A percentile compares a stretch with the other conserved stretches of the same genome.
Conservation (phyloP, 2,888 invertebrate genomes). For the Stenodema calcarata region DNA sequence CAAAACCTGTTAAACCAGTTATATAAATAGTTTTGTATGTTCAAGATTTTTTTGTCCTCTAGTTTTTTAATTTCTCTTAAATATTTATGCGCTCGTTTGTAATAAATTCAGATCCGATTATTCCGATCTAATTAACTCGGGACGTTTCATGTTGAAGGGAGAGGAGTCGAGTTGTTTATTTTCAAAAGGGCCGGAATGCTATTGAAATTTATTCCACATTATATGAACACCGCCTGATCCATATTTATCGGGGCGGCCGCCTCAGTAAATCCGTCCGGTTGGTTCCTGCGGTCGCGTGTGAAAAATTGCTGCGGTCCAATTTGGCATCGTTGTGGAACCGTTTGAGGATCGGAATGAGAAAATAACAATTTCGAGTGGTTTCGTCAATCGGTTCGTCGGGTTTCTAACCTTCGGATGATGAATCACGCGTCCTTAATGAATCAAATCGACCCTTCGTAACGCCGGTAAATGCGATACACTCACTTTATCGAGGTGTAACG, state of each 20-base stretch:
- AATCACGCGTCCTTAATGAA: too few relatives aligned
- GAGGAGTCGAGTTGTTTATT: conserved; percentile 23
- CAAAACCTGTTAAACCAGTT: background rate
- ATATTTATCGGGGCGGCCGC: conserved; percentile 26
- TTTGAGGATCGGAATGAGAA: too few relatives aligned
- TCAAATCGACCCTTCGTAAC: too few relatives aligned
- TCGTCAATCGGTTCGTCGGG: too few relatives aligned
- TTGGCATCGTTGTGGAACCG: background rate
- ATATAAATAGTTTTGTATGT: background rate
- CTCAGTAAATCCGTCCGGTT: conserved; percentile 26
- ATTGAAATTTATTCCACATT: conserved; percentile 44
- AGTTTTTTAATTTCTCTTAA: background rate
- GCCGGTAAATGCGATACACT: too few relatives aligned
- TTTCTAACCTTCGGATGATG: too few relatives aligned
- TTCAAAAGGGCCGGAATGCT: conserved; percentile 23
- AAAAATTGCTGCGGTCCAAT: conserved; percentile 26
- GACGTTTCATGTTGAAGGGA: conserved; percentile 41
- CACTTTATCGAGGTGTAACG: too few relatives aligned
- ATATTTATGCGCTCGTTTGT: conserved; percentile 22
- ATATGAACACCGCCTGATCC: conserved; percentile 37
- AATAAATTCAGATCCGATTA: conserved; percentile 36
- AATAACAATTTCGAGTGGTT: too few relatives aligned
- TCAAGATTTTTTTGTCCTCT: background rate
- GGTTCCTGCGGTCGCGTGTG: conserved; percentile 18
- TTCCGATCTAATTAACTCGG: conserved; percentile 38